A percentile compares a stretch with the other conserved stretches of the same genome.
These are phyloP conservation scores for Geodia barretti DNA, from an alignment of 37 sponge, comb jelly and placozoan genomes.

Conservation along the genomic window DNA sequence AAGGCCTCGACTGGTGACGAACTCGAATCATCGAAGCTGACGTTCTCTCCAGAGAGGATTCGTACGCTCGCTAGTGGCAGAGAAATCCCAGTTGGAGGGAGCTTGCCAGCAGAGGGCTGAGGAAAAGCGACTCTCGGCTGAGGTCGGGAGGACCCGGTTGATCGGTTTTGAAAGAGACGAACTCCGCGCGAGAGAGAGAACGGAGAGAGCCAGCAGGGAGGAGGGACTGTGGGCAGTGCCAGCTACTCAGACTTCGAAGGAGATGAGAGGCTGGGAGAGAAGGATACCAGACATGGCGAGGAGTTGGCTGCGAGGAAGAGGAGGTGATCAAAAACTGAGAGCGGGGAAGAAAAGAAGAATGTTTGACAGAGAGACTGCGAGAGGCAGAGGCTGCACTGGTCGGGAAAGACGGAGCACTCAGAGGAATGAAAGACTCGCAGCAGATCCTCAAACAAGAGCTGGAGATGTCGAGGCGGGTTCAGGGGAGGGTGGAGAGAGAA, in stretches of 20 bases:
- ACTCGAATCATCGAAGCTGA: constrained; percentile 81
- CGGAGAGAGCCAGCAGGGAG: constrained; percentile 7
- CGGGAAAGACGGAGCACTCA: constrained; percentile 35
- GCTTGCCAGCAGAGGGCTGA: constrained; percentile 24
- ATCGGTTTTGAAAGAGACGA: constrained; percentile 3
- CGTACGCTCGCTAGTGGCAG: constrained; percentile 35
- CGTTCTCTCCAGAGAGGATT: constrained; percentile 56
- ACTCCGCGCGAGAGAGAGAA: constrained; percentile 2
- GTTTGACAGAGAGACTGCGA: constrained; percentile 26
- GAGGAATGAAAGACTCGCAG: constrained; percentile 47
- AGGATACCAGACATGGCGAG: background rate
- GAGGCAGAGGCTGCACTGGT: constrained; percentile 30
- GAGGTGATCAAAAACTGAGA: background rate
- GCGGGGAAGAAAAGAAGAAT: background rate
- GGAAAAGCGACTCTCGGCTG: constrained; percentile 24
- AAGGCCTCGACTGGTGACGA: constrained; percentile 63
- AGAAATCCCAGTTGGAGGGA: constrained; percentile 41
- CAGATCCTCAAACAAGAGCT: constrained; percentile 54
- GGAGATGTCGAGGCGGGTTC: constrained; percentile 20
- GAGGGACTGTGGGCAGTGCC: background rate
- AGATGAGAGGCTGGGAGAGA: background rate
- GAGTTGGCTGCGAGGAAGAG: constrained; percentile 1
- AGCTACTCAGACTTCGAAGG: background rate
- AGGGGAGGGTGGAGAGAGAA: constrained; percentile 28
- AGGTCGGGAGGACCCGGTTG: constrained; percentile 24